Evolutionary conservation across 2,797 vertebrate genomes (phyloP).

Genomic region (Helarctos malayanus): DNA sequence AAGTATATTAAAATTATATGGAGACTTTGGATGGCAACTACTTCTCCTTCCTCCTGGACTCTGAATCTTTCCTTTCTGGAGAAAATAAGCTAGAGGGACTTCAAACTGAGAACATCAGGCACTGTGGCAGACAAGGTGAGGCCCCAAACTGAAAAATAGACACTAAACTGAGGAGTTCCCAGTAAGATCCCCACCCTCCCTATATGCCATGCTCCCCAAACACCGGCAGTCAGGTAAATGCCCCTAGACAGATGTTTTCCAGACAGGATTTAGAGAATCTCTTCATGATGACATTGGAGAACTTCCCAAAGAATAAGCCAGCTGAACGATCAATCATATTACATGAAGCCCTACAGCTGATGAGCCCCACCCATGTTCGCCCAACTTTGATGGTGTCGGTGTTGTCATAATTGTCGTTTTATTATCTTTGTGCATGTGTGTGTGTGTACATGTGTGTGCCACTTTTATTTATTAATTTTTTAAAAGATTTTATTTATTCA

Average conservation of each 20-base stretch:
- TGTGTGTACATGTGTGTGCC: no score
- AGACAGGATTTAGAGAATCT: not conserved
- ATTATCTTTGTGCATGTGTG: not conserved
- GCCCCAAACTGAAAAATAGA: not conserved
- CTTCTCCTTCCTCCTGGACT: not conserved
- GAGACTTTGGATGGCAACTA: not conserved
- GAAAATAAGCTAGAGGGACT: slow-evolving; percentile 22
- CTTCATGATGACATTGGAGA: not conserved
- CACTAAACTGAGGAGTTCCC: not conserved
- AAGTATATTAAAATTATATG: not conserved
- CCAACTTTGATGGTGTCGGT: not conserved
- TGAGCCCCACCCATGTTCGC: not conserved
- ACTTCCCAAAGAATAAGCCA: not conserved
- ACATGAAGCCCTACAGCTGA: not conserved
- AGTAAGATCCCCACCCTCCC: not conserved
- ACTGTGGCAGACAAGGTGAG: not conserved
- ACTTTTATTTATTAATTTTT: not conserved
- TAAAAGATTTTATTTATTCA: not conserved
- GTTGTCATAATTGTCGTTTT: not conserved
- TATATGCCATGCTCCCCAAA: not conserved
- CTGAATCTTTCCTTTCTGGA: slow-evolving; percentile 14
- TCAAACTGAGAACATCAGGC: not conserved
- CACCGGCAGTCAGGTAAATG: not conserved
- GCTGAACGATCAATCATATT: not conserved
- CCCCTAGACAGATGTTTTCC: not conserved